A percentile compares a stretch with the other conserved stretches of the same genome.
phyloP scores from a whole-genome alignment of 2,888 invertebrate genomes.

The Aphrophora alni region DNA sequence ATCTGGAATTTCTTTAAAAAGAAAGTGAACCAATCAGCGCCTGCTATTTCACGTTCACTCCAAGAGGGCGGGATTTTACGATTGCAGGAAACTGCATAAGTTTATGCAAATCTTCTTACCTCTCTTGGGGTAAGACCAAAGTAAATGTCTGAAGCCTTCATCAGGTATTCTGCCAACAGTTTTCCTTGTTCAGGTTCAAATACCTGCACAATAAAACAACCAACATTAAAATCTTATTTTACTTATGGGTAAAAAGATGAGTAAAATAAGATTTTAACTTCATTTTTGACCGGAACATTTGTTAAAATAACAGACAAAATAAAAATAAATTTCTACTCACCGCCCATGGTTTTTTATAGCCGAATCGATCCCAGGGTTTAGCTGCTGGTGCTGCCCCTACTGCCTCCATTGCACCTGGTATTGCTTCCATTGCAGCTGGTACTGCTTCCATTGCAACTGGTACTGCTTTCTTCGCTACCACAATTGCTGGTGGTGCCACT shows the following conservation, averaged over 20 bases:
- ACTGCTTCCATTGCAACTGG: neutral
- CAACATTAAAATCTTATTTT: neutral
- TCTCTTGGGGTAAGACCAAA: conserved; percentile 44
- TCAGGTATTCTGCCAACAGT: conserved; percentile 39
- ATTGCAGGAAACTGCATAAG: conserved; percentile 37
- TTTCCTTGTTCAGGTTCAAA: conserved; percentile 44
- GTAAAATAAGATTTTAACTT: neutral
- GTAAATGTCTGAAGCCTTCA: conserved; percentile 42
- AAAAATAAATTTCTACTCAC: neutral
- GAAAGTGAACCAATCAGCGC: conserved; percentile 13
- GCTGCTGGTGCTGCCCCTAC: neutral
- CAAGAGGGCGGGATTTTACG: conserved; percentile 41
- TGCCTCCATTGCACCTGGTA: too few species aligned
- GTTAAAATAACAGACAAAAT: neutral
- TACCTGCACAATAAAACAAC: conserved; percentile 37
- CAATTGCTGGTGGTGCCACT: neutral
- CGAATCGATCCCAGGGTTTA: conserved; percentile 3
- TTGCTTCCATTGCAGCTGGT: neutral
- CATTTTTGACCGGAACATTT: neutral
- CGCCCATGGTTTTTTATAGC: neutral
- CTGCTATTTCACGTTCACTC: conserved; percentile 39
- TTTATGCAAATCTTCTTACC: conserved; percentile 43
- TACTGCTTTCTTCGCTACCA: neutral
- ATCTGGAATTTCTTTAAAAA: neutral
- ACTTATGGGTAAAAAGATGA: neutral